phyloP scores from a whole-genome alignment of 1,140 invertebrate genomes.

The Spodoptera litura region DNA sequence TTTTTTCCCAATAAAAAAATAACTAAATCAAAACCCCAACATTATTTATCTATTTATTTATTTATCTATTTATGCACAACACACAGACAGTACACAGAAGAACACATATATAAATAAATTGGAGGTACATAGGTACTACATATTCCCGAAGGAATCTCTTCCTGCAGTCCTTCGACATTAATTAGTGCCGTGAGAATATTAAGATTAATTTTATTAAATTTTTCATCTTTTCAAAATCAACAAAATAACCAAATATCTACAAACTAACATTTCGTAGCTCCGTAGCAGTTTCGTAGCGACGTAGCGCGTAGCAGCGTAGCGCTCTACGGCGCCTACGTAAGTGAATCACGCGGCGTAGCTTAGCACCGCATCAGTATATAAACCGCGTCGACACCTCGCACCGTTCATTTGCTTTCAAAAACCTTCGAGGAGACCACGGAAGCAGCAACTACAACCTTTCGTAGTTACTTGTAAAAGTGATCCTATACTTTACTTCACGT shows the following conservation, averaged over 20 bases:
- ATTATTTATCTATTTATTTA: no score
- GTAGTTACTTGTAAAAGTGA: slow-evolving; percentile 39
- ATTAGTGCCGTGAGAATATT: no score
- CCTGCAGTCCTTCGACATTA: no score
- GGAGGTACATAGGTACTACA: no score
- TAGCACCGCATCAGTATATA: slow-evolving; percentile 65
- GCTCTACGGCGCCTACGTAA: slow-evolving; percentile 65
- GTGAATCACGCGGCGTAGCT: slow-evolving; percentile 51
- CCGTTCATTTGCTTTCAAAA: slow-evolving; percentile 77
- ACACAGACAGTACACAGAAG: no score
- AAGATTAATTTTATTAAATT: no score
- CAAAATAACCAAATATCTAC: not conserved
- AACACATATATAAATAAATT: no score
- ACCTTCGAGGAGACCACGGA: slow-evolving; percentile 66
- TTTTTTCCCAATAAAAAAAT: no score
- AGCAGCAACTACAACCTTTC: slow-evolving; percentile 46
- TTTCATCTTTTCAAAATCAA: no score
- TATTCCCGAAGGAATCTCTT: no score
- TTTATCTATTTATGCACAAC: no score
- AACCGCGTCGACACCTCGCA: slow-evolving; percentile 59
- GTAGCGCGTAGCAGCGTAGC: slow-evolving; percentile 42
- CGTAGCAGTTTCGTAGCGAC: slow-evolving; percentile 53
- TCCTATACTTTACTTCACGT: slow-evolving; percentile 15
- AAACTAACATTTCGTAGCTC: not conserved
- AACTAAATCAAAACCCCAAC: no score